A percentile compares a stretch with the other conserved stretches of the same genome.
Conservation (phyloP, 1,140 invertebrate genomes). For the Dendroctonus ponderosae region DNA sequence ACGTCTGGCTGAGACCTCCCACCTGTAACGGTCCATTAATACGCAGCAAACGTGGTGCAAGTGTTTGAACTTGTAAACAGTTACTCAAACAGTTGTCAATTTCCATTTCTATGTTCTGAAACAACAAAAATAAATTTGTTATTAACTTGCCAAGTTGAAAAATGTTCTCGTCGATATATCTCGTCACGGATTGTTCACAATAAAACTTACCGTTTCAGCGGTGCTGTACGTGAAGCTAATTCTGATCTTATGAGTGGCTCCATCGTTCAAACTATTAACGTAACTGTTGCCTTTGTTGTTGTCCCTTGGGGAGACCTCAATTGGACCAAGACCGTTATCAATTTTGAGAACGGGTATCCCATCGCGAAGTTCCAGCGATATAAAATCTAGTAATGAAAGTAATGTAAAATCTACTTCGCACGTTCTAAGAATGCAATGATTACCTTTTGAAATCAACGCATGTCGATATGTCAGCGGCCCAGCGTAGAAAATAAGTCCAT, state of each 20-base stretch:
- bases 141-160: neutral
- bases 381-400: slow-evolving; percentile 71
- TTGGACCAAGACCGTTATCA: slow-evolving; percentile 86
- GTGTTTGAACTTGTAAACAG: slow-evolving; percentile 68
- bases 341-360: slow-evolving; percentile 82
- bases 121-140: slow-evolving; percentile 39
- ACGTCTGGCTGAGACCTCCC: slow-evolving; percentile 67
- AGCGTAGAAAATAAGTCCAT: slow-evolving; percentile 87
- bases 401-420: slow-evolving; percentile 7
- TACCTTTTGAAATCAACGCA: slow-evolving; percentile 38
- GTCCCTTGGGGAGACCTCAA: slow-evolving; percentile 45
- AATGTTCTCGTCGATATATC: neutral
- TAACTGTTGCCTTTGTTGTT: slow-evolving; percentile 48
- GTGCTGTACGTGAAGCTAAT: slow-evolving; percentile 25
- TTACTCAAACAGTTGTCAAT: slow-evolving; percentile 73
- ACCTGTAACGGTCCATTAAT: slow-evolving; percentile 86
- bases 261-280: slow-evolving; percentile 71
- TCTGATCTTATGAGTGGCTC: slow-evolving; percentile 74
- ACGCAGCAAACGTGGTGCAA: slow-evolving; percentile 76
- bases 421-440: neutral
- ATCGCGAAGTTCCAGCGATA: slow-evolving; percentile 83
- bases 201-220: slow-evolving; percentile 22
- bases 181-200: too few species aligned
- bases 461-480: slow-evolving; percentile 70
- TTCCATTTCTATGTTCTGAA: slow-evolving; percentile 67